Percentiles rank a stretch among this genome's conserved stretches.
Evolutionary conservation across 2,113 vertebrate genomes (phyloP).

Genomic region (Notothenia coriiceps): DNA sequence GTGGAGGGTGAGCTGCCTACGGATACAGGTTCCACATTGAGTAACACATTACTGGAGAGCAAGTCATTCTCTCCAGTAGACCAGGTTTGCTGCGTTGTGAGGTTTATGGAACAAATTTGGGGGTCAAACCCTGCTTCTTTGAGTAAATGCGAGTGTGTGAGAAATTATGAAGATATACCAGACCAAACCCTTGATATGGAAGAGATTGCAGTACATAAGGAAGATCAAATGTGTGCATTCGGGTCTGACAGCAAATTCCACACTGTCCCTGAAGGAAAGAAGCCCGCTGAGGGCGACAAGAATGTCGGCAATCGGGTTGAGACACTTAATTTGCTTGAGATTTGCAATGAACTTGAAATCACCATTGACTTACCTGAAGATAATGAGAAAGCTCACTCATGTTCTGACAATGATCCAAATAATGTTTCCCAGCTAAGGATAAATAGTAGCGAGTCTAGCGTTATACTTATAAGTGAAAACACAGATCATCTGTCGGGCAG

Average conservation of each 20-base stretch:
- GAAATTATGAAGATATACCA: background rate
- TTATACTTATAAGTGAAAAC: slow-evolving; percentile 6
- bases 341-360: background rate
- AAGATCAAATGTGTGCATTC: background rate
- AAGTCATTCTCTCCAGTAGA: slow-evolving; percentile 5
- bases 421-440: background rate
- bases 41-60: background rate
- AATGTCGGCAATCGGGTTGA: background rate
- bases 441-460: too few relatives aligned
- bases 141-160: slow-evolving; percentile 54
- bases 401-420: background rate
- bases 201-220: background rate
- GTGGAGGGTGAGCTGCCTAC: background rate
- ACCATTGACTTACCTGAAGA: slow-evolving; percentile 19
- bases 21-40: background rate
- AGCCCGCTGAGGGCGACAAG: background rate
- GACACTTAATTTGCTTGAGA: background rate
- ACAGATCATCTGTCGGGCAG: background rate
- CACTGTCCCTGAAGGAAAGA: background rate
- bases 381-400: background rate
- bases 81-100: slow-evolving; percentile 74
- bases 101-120: slow-evolving; percentile 48
- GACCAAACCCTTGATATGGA: background rate
- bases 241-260: background rate
- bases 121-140: background rate